Evolutionary conservation across 1,140 invertebrate species (phyloP).

Genomic region (Scaptomyza hsui): DNA sequence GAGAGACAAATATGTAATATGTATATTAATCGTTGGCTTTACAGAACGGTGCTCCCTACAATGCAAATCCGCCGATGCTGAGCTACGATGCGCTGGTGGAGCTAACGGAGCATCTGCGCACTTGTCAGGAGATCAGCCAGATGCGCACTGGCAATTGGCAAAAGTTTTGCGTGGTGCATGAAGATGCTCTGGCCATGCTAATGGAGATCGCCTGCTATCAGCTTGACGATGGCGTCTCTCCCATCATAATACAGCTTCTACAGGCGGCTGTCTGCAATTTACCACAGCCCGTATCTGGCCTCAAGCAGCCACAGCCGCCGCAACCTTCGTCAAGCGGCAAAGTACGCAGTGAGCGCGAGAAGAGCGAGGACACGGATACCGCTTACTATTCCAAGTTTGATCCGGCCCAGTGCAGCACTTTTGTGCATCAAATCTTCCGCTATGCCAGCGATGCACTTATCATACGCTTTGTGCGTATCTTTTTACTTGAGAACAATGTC

Average conservation of each 20-base stretch:
- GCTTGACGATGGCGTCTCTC: conserved; percentile 96
- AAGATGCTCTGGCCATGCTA: conserved; percentile 91
- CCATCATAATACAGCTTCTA: conserved; percentile 94
- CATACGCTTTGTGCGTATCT: conserved; percentile 93
- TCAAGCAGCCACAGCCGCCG: conserved; percentile 50
- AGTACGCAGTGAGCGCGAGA: conserved; percentile 86
- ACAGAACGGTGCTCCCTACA: conserved; percentile 77
- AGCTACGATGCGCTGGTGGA: conserved; percentile 96
- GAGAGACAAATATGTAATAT: not conserved
- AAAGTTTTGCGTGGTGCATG: conserved; percentile 92
- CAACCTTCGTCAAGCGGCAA: conserved; percentile 63
- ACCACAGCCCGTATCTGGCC: conserved; percentile 35
- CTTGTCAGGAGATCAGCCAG: conserved; percentile 95
- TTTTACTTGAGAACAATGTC: conserved; percentile 96
- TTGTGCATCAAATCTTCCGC: conserved; percentile 90
- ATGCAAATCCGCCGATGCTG: conserved; percentile 85
- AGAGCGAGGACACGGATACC: conserved; percentile 88
- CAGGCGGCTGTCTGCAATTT: conserved; percentile 92
- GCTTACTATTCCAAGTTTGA: conserved; percentile 88
- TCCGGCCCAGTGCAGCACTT: conserved; percentile 88
- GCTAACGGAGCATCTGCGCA: conserved; percentile 97
- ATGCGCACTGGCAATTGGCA: conserved; percentile 98
- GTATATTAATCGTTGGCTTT: not conserved
- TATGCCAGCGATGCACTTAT: conserved; percentile 88
- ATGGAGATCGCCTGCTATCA: conserved; percentile 90